Evolutionary conservation across 2,888 invertebrate genomes (phyloP).

Genomic region (Diplazon laetatorius): DNA sequence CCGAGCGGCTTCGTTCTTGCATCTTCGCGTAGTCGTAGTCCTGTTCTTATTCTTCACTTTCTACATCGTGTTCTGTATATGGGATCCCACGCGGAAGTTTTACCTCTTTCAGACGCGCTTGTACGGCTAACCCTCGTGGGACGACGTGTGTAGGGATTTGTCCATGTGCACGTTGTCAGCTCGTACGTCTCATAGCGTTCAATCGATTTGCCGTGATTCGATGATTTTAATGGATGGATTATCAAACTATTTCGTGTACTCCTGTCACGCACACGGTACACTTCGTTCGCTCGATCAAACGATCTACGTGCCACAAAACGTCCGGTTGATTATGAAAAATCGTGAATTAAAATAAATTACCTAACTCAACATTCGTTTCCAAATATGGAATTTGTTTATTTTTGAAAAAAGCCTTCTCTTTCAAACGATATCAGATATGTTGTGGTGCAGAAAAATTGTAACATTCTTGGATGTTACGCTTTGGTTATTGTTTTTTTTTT

Average conservation of each 20-base stretch:
- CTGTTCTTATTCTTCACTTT: conserved; percentile 41
- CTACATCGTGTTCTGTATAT: conserved; percentile 53
- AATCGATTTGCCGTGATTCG: conserved; percentile 55
- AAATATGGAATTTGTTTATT: too few species aligned
- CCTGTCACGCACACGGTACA: conserved; percentile 42
- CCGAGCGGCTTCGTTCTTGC: conserved; percentile 33
- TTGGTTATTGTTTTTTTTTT: too few species aligned
- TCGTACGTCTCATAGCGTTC: conserved; percentile 54
- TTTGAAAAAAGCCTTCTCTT: too few species aligned
- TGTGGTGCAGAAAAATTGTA: too few species aligned
- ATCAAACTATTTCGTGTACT: conserved; percentile 48
- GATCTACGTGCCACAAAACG: too few species aligned
- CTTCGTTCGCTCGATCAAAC: background rate
- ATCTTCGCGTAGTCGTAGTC: conserved; percentile 27
- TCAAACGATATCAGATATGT: too few species aligned
- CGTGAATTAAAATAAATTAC: too few species aligned
- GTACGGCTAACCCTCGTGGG: conserved; percentile 37
- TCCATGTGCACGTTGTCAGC: conserved; percentile 1
- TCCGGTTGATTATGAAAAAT: too few species aligned
- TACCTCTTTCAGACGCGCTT: conserved; percentile 64
- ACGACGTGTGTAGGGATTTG: conserved; percentile 35
- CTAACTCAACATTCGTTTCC: too few species aligned
- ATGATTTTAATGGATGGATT: conserved; percentile 50
- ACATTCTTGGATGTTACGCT: too few species aligned
- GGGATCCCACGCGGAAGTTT: conserved; percentile 76